A percentile compares a stretch with the other conserved stretches of the same genome.
phyloP scores from a whole-genome alignment of 2,797 vertebrate species.

The Ceyx erithaca region DNA sequence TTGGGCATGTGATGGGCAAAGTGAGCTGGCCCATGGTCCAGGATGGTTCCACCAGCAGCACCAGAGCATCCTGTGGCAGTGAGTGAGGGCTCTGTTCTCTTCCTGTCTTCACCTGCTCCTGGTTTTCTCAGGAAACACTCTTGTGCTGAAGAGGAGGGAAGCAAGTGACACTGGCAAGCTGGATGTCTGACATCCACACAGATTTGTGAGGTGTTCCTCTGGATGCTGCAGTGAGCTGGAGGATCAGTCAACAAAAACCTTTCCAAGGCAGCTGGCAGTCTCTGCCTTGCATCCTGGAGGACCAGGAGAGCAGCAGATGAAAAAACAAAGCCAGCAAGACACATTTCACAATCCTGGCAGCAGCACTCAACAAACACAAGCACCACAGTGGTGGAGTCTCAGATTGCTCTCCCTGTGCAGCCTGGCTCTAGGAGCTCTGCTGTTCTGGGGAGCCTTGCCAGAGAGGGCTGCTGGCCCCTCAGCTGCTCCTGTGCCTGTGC shows the following conservation, averaged over 20 bases:
- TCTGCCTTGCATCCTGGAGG: background rate
- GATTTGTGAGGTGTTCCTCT: background rate
- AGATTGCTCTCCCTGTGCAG: background rate
- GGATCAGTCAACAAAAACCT: background rate
- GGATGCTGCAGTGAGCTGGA: background rate
- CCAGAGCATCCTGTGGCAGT: fast-evolving
- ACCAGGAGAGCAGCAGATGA: background rate
- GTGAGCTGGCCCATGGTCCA: background rate
- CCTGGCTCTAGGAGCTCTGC: background rate
- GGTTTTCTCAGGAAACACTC: background rate
- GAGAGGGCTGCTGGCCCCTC: background rate
- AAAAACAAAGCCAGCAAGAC: background rate
- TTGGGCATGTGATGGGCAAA: background rate
- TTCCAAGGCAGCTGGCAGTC: background rate
- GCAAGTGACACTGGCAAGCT: background rate
- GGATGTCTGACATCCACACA: fast-evolving
- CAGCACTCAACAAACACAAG: background rate
- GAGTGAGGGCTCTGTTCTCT: background rate
- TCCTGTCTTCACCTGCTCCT: background rate
- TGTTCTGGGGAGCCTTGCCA: background rate
- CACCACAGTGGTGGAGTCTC: background rate
- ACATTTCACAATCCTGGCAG: constrained; percentile 39
- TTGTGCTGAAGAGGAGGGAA: background rate
- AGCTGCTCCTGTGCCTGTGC: background rate
- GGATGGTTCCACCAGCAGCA: background rate